These are phyloP conservation scores for Scopus umbretta DNA, from an alignment of 2,113 vertebrate genomes.

Conservation along the genomic window DNA sequence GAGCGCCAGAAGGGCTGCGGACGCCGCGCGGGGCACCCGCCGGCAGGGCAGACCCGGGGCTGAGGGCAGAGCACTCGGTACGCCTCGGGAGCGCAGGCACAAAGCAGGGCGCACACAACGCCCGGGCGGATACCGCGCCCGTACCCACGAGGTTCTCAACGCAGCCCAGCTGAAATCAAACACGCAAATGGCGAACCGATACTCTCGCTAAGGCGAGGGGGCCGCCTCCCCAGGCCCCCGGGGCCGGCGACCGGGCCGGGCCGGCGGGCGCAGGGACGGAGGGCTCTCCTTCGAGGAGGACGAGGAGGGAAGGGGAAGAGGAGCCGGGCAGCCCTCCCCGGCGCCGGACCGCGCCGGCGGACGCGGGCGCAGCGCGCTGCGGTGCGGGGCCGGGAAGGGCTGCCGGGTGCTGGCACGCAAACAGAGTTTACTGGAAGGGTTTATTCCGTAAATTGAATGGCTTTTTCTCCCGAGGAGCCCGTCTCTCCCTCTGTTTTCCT, in stretches of 20 bases:
- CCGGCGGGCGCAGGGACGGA: background rate
- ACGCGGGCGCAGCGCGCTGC: background rate
- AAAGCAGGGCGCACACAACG: background rate
- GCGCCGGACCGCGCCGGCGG: background rate
- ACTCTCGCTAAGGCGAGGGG: background rate
- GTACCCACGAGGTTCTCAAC: background rate
- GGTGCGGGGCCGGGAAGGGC: background rate
- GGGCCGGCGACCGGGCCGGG: background rate
- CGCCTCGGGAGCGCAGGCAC: background rate
- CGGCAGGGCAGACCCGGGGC: background rate
- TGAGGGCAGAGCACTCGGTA: background rate
- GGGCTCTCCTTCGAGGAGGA: background rate
- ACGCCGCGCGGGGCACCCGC: background rate
- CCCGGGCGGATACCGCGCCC: background rate
- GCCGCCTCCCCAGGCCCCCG: background rate
- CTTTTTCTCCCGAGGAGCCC: constrained; percentile 68
- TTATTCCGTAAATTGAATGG: constrained; percentile 74
- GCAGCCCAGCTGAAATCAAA: background rate
- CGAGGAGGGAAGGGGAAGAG: background rate
- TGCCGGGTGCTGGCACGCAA: constrained; percentile 48
- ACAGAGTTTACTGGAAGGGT: constrained; percentile 67
- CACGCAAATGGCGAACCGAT: background rate
- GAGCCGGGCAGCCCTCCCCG: background rate
- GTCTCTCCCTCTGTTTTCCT: constrained; percentile 46
- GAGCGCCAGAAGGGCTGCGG: background rate